A percentile compares a stretch with the other conserved stretches of the same genome.
Conservation (phyloP, 2,113 vertebrate species). For the Lepisosteus oculatus region DNA sequence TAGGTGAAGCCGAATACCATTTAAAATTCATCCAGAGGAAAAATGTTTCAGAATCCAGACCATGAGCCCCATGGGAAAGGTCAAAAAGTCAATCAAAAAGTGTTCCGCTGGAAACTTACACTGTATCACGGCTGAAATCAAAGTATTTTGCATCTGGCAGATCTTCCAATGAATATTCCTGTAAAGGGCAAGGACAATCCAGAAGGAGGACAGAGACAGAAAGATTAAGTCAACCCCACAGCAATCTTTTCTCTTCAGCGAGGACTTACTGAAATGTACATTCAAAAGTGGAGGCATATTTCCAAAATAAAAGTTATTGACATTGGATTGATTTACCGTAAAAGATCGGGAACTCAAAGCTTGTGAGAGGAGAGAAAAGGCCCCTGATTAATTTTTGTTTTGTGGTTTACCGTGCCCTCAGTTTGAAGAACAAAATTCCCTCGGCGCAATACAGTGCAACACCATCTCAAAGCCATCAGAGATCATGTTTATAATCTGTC, state of each 20-base stretch:
- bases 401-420: neutral
- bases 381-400: neutral
- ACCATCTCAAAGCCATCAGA: neutral
- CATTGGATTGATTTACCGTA: neutral
- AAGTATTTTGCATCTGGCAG: conserved; percentile 9
- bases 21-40: neutral
- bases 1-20: neutral
- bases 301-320: neutral
- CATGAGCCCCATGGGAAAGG: conserved; percentile 2
- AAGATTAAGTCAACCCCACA: neutral
- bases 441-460: neutral
- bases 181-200: no score
- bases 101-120: conserved; percentile 1
- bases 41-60: neutral
- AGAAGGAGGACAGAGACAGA: no score
- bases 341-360: neutral
- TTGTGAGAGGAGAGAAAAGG: neutral
- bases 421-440: neutral
- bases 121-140: conserved; percentile 8
- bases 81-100: conserved; percentile 13
- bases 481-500: neutral
- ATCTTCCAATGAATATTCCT: neutral
- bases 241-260: neutral
- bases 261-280: neutral
- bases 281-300: no score